phyloP scores from a whole-genome alignment of 2,888 invertebrate species.

The Coecobrya sp. region DNA sequence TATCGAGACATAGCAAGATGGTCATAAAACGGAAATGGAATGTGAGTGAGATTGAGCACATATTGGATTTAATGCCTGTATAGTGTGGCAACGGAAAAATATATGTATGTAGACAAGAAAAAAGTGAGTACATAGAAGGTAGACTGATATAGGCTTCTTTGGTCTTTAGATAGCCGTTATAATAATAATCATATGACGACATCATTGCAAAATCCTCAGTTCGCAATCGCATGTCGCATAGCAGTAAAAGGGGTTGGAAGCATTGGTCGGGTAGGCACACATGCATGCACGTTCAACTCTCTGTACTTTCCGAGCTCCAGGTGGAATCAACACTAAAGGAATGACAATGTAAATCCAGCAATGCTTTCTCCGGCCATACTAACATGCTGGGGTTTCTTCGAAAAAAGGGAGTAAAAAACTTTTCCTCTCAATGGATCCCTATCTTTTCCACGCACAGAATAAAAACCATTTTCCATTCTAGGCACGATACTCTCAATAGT shows the following conservation, averaged over 20 bases:
- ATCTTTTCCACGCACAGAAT: constrained; percentile 47
- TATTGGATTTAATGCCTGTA: constrained; percentile 55
- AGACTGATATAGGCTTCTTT: neutral
- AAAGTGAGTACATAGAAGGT: neutral
- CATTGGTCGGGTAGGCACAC: constrained; percentile 13
- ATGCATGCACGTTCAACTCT: constrained; percentile 12
- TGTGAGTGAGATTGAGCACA: constrained; percentile 76
- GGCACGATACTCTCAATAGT: neutral
- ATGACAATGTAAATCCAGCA: constrained; percentile 4
- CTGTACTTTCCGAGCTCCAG: neutral
- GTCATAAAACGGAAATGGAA: constrained; percentile 65
- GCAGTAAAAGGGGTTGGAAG: constrained; percentile 77
- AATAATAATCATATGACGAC: constrained; percentile 75
- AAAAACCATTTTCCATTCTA: constrained; percentile 8
- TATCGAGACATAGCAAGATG: constrained; percentile 7
- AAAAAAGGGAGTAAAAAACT: constrained; percentile 46
- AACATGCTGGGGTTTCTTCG: neutral
- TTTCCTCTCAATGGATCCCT: constrained; percentile 79
- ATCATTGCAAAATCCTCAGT: constrained; percentile 81
- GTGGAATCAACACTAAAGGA: neutral
- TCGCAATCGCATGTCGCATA: constrained; percentile 84
- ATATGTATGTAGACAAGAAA: neutral
- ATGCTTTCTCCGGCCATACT: constrained; percentile 48
- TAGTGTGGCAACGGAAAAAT: neutral
- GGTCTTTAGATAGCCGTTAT: constrained; percentile 55